Conservation (phyloP, 2,113 vertebrate genomes). For the Nyctibius bracteatus region DNA sequence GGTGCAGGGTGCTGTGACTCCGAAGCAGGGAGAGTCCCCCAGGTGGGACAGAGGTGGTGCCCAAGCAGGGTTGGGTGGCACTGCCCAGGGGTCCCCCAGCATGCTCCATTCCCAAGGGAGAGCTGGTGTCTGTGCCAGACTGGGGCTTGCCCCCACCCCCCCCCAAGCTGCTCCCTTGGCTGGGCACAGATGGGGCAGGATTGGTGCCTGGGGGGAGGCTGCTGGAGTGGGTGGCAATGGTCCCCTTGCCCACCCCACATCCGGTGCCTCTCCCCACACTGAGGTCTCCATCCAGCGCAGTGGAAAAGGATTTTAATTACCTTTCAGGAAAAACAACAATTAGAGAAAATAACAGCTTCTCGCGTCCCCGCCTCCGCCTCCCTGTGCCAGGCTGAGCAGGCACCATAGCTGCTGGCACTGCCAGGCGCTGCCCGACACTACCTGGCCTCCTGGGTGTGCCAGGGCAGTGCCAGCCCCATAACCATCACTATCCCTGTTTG, state of each 20-base stretch:
- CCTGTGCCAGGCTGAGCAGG: neutral
- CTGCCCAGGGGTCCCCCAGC: neutral
- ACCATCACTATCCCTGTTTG: neutral
- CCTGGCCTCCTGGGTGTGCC: neutral
- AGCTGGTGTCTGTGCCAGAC: neutral
- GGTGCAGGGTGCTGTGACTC: neutral
- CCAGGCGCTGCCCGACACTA: accelerated
- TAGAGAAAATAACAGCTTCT: slow-evolving; percentile 80
- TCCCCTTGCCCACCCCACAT: neutral
- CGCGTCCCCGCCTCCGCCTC: neutral
- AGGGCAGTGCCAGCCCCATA: neutral
- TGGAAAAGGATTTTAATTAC: slow-evolving; percentile 84
- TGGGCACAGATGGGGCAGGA: accelerated
- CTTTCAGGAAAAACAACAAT: slow-evolving; percentile 85
- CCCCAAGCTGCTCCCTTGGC: neutral
- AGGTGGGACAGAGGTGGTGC: neutral
- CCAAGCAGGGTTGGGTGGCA: neutral
- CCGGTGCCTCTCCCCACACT: neutral
- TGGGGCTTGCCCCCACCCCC: neutral
- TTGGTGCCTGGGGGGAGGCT: neutral
- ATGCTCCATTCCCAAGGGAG: neutral
- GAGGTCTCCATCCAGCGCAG: slow-evolving; percentile 73
- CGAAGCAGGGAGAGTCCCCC: neutral
- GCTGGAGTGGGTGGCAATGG: neutral
- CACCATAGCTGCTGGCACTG: accelerated